phyloP scores from a whole-genome alignment of 2,888 invertebrate genomes.

The Hypena proboscidalis region DNA sequence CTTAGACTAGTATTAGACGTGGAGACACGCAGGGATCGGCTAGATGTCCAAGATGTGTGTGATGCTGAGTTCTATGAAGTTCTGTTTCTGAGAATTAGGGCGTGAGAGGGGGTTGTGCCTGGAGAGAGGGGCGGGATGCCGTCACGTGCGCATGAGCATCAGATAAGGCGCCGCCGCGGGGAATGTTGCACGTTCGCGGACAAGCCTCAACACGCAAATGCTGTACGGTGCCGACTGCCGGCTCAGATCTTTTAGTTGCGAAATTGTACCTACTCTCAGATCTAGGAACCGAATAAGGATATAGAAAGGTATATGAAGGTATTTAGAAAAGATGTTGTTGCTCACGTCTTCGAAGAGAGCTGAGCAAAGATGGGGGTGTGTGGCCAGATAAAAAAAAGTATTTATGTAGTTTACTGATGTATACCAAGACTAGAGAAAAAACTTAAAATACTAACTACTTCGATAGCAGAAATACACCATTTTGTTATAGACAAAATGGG shows the following conservation, averaged over 20 bases:
- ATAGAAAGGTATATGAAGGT: not conserved
- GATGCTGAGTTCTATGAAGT: conserved; percentile 41
- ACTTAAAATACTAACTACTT: too few species aligned
- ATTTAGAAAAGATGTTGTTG: conserved; percentile 8
- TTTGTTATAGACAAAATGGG: too few species aligned
- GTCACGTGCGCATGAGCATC: conserved; percentile 74
- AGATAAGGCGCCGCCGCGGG: conserved; percentile 58
- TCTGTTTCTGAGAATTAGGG: conserved; percentile 48
- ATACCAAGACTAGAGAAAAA: too few species aligned
- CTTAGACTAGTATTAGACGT: conserved; percentile 52
- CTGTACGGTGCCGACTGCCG: conserved; percentile 43
- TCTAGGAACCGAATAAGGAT: conserved; percentile 6
- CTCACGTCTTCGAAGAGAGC: conserved; percentile 3
- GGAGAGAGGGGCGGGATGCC: conserved; percentile 55
- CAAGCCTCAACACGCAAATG: conserved; percentile 52
- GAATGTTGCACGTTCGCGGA: conserved; percentile 55
- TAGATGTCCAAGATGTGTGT: conserved; percentile 31
- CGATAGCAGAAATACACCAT: too few species aligned
- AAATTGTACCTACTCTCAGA: conserved; percentile 26
- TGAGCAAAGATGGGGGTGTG: not conserved
- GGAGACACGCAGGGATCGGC: conserved; percentile 45
- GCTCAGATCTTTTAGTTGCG: conserved; percentile 38
- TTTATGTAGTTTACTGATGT: too few species aligned
- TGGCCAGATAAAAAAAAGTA: not conserved
- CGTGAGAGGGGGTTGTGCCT: conserved; percentile 17